phyloP scores from a whole-genome alignment of 2,797 vertebrate genomes.

The Mormyrus hasselquistii region DNA sequence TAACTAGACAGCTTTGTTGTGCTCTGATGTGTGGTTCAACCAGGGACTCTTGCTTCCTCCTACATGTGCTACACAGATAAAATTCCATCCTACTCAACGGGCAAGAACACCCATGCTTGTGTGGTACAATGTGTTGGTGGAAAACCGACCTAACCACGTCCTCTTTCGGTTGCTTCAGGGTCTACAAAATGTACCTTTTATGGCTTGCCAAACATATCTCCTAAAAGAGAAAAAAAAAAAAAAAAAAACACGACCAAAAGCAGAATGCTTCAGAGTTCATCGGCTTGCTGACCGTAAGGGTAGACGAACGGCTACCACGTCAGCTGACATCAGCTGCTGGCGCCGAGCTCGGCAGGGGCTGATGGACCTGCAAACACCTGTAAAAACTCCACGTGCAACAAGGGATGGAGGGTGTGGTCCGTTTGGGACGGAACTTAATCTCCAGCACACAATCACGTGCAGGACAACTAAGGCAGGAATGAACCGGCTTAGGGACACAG shows the following conservation, averaged over 20 bases:
- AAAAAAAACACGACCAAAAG: background rate
- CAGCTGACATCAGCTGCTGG: background rate
- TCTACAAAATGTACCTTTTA: background rate
- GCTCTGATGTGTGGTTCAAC: background rate
- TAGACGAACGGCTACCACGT: background rate
- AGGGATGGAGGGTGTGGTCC: background rate
- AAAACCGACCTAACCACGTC: background rate
- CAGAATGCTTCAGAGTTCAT: background rate
- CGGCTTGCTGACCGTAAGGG: background rate
- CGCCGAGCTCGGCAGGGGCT: background rate
- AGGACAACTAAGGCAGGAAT: background rate
- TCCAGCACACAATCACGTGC: background rate
- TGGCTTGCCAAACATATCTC: background rate
- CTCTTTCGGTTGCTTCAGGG: background rate
- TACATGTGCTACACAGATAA: background rate
- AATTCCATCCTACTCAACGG: background rate
- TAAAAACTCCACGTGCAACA: background rate
- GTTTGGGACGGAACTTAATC: background rate
- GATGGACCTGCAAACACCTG: background rate
- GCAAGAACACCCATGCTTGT: background rate
- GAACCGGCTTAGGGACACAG: background rate
- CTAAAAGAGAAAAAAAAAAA: background rate
- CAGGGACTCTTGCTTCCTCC: background rate
- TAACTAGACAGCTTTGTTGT: background rate
- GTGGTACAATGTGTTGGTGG: background rate